Evolutionary conservation across 2,797 vertebrate species (phyloP), one percentile per base, ranked within the genome.

Genomic region (Peromyscus nudipes): DNA sequence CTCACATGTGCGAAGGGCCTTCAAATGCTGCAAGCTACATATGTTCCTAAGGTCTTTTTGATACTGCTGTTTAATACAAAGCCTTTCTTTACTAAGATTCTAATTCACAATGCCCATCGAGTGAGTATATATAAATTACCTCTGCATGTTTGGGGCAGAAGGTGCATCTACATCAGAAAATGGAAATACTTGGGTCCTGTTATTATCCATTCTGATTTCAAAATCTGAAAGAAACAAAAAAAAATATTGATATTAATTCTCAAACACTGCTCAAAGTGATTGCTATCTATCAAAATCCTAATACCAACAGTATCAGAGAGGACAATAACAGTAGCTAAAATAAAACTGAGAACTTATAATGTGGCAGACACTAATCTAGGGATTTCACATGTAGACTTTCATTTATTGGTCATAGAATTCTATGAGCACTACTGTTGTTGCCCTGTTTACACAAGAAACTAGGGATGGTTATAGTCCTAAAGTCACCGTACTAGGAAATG

Each of bases 141-240:
- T 98, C 92, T 98, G 97, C 87, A 97, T 73, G 87, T 62, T 23
- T 64, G 98, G 69, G 43, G 91, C 71, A 93, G 97, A 93, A 71
- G 92, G 76, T 55, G 89, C 90, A 71, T 98, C 96, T 89, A 49
- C 1, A 73, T 98, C 95, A 80, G 92, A 84, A 96, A 97, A 21
- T 40, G 98, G 97, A 76, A 99, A 94, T 25, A 97, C 98, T 29
- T 97, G 98, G 84, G 87, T 98, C 94, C 95, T 96, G 43, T 97
- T 96, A 86, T 97, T 89, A 97, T 99, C 98, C 97, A 99, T 98
- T 98, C 94, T 97, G 91, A 99, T 98, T 98, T 98, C 98, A 98
- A 99, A 99, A 98, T 99, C 99, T 99, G 98, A 91, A 98, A 98
- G 94, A 37, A 96, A 98, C 27, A 97, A 95, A 37, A 69, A 97